Evolutionary conservation across 2,113 vertebrate genomes (phyloP).

Genomic region (Microtus richardsoni): DNA sequence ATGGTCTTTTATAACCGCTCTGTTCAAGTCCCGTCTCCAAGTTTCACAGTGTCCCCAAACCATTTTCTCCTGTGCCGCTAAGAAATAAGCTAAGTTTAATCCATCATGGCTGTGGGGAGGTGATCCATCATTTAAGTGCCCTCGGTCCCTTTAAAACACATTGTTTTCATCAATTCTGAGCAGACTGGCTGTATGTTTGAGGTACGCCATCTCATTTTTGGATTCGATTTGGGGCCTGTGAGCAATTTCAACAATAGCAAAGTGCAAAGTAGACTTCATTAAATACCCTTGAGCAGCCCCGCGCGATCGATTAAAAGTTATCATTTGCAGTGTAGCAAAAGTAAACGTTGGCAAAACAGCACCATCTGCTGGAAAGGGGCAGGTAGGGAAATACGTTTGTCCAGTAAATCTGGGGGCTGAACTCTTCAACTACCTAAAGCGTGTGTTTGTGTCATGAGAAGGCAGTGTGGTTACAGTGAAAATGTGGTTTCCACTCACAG

Average conservation of each 20-base stretch:
- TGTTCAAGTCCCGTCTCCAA: not conserved
- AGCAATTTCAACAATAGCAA: constrained; percentile 63
- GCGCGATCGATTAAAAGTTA: constrained; percentile 22
- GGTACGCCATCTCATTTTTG: constrained; percentile 46
- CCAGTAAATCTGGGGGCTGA: not conserved
- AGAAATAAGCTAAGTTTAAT: constrained; percentile 31
- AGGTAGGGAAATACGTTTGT: not conserved
- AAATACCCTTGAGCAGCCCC: constrained; percentile 57
- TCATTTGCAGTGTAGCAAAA: not conserved
- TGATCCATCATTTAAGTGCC: constrained; percentile 50
- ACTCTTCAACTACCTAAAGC: not conserved
- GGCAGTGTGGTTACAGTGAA: not conserved
- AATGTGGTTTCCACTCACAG: no score
- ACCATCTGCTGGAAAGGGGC: constrained; percentile 86
- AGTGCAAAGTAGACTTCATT: constrained; percentile 44
- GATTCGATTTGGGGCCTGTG: constrained; percentile 40
- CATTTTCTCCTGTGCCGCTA: constrained; percentile 3
- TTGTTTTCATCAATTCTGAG: constrained; percentile 38
- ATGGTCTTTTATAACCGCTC: not conserved
- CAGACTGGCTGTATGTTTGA: constrained; percentile 33
- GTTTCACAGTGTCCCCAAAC: not conserved
- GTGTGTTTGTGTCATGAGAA: not conserved
- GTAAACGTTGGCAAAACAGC: constrained; percentile 79
- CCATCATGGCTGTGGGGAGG: not conserved
- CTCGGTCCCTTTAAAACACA: not conserved